Conservation (phyloP, 2,888 invertebrate species). For the Brenthis ino region DNA sequence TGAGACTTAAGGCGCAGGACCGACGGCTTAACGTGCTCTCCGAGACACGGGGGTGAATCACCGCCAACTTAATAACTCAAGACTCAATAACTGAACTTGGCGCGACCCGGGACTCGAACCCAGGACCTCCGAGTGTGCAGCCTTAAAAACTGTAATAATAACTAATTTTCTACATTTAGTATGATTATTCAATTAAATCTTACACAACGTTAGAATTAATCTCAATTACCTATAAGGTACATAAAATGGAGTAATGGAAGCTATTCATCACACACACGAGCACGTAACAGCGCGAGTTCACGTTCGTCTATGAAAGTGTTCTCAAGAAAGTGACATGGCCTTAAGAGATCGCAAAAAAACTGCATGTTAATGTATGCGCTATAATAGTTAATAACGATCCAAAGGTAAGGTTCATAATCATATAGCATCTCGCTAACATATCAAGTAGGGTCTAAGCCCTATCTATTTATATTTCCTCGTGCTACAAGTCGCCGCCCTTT, state of each 20-base stretch:
- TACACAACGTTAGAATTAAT: background rate
- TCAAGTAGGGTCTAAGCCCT: background rate
- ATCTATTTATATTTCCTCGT: background rate
- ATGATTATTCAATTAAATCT: background rate
- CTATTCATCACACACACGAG: constrained; percentile 15
- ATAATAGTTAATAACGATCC: too few relatives aligned
- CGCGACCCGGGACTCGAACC: too few relatives aligned
- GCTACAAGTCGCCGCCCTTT: too few relatives aligned
- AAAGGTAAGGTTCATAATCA: too few relatives aligned
- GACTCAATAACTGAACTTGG: too few relatives aligned
- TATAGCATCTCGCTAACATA: background rate
- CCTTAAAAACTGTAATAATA: too few relatives aligned
- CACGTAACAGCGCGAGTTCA: constrained; percentile 6
- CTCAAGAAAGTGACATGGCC: constrained; percentile 43
- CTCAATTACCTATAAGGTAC: constrained; percentile 1
- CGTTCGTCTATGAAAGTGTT: constrained; percentile 42
- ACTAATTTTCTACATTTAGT: too few relatives aligned
- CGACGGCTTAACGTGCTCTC: too few relatives aligned
- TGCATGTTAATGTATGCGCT: background rate
- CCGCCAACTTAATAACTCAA: too few relatives aligned
- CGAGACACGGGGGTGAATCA: too few relatives aligned
- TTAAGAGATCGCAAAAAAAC: constrained; percentile 38
- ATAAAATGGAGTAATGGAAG: constrained; percentile 3
- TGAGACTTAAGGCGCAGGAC: too few relatives aligned
- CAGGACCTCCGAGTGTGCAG: too few relatives aligned